A percentile compares a stretch with the other conserved stretches of the same genome.
phyloP scores from a whole-genome alignment of 2,797 vertebrate species.

The Muscicapa comitata region DNA sequence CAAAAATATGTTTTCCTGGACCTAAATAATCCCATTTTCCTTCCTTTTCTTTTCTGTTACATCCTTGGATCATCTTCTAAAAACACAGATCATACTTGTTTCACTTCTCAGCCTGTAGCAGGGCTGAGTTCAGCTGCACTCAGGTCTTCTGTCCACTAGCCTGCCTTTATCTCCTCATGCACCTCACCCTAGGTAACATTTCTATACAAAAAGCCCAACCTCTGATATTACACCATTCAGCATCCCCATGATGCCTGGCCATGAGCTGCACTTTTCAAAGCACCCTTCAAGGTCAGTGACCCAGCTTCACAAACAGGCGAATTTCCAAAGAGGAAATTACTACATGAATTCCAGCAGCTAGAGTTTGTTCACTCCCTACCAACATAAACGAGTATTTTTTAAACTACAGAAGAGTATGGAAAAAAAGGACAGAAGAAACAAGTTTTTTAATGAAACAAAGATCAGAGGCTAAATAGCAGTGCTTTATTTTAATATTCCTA shows the following conservation, averaged over 20 bases:
- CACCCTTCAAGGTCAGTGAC: background rate
- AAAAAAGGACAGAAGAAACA: background rate
- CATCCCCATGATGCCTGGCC: background rate
- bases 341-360: background rate
- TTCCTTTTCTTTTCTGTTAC: background rate
- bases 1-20: constrained; percentile 1
- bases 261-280: background rate
- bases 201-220: background rate
- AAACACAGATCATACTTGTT: background rate
- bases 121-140: background rate
- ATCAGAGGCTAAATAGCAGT: background rate
- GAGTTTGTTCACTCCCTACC: background rate
- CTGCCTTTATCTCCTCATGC: background rate
- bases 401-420: background rate
- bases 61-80: background rate
- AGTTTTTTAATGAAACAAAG: background rate
- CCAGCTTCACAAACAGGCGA: background rate
- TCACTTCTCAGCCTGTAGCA: background rate
- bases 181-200: background rate
- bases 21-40: constrained; percentile 23
- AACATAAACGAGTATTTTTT: fast-evolving
- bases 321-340: constrained; percentile 1
- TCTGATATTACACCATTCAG: background rate
- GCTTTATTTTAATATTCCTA: background rate
- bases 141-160: background rate